phyloP scores from a whole-genome alignment of 2,797 vertebrate species.

The Huso huso region DNA sequence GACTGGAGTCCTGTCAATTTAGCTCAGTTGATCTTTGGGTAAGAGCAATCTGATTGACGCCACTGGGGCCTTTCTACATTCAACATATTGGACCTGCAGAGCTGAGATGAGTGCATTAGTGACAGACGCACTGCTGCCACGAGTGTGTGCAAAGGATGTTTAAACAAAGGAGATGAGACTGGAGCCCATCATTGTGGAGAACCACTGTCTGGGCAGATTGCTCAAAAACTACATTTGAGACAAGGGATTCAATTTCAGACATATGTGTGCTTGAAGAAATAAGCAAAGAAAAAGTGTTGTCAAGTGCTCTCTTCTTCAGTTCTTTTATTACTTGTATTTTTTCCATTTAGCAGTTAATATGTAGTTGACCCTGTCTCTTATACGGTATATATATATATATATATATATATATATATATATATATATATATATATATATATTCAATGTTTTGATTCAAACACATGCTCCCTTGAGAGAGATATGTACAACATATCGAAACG shows the following conservation, averaged over 20 bases:
- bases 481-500: too few relatives aligned
- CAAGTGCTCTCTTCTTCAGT: constrained; percentile 7
- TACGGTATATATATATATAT: too few relatives aligned
- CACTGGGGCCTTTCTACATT: constrained; percentile 24
- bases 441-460: too few relatives aligned
- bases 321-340: constrained; percentile 13
- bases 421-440: too few relatives aligned
- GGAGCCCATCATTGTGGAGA: not conserved
- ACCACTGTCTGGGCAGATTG: not conserved
- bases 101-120: constrained; percentile 29
- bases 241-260: constrained; percentile 9
- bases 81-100: constrained; percentile 29
- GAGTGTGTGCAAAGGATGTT: constrained; percentile 11
- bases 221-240: constrained; percentile 3
- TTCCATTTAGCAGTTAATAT: constrained; percentile 15
- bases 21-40: constrained; percentile 32
- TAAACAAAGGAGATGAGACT: constrained; percentile 13
- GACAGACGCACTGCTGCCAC: constrained; percentile 30
- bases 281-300: constrained; percentile 7
- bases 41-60: constrained; percentile 29
- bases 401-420: too few relatives aligned
- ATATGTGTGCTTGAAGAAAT: constrained; percentile 6
- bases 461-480: too few relatives aligned
- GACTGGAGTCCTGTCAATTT: constrained; percentile 36
- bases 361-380: constrained; percentile 3